These are phyloP conservation scores for Cygnus buccinator DNA, from an alignment of 2,113 vertebrate species.

Conservation along the genomic window DNA sequence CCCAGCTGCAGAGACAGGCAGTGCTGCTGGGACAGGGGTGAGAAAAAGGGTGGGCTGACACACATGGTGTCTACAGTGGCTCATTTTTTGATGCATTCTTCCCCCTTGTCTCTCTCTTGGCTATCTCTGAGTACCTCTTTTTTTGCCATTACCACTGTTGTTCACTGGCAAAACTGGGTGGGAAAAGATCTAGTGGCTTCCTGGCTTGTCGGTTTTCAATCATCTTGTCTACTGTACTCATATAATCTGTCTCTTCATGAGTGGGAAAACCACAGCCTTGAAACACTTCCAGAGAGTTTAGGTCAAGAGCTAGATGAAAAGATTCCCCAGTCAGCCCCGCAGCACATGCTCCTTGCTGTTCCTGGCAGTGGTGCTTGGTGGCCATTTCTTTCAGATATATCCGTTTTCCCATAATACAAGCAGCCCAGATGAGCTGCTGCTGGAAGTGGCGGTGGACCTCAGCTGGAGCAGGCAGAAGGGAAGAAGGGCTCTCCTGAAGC, in stretches of 20 bases:
- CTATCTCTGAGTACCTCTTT: background rate
- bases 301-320: background rate
- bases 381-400: fast-evolving
- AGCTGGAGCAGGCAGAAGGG: too few relatives aligned
- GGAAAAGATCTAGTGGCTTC: background rate
- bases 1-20: background rate
- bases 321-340: background rate
- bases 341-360: background rate
- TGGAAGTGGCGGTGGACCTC: too few relatives aligned
- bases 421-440: background rate
- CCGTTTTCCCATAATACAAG: background rate
- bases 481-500: too few relatives aligned
- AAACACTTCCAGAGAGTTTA: background rate
- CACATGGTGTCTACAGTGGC: fast-evolving
- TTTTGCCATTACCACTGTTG: background rate
- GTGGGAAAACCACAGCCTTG: background rate
- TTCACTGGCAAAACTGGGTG: background rate
- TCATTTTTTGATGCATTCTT: background rate
- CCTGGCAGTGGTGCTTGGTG: background rate
- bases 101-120: background rate
- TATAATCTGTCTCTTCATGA: background rate
- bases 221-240: fast-evolving
- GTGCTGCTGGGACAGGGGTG: background rate
- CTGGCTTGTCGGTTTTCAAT: background rate
- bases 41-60: background rate